These are phyloP conservation scores for Nothocercus nigrocapillus DNA, from an alignment of 2,113 vertebrate genomes.

Conservation along the genomic window DNA sequence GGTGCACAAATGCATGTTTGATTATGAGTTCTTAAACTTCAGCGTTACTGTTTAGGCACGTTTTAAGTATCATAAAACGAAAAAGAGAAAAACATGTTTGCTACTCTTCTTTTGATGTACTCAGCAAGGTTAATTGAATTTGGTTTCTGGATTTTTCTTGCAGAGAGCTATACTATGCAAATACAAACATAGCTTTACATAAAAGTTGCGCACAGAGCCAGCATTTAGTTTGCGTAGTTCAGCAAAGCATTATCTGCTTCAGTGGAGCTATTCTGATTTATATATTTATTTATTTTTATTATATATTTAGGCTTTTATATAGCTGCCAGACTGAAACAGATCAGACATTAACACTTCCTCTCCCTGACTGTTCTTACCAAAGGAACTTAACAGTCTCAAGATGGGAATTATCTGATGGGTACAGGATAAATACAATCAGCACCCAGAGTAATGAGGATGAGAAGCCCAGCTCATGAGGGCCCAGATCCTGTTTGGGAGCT, in stretches of 20 bases:
- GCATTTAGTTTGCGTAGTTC: background rate
- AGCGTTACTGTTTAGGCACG: background rate
- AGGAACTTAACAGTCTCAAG: background rate
- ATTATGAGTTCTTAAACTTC: background rate
- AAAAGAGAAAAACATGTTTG: background rate
- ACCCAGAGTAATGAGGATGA: background rate
- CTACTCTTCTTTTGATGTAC: background rate
- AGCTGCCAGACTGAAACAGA: background rate
- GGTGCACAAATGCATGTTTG: background rate
- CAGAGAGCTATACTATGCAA: background rate
- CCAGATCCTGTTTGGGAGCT: background rate
- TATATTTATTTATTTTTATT: background rate
- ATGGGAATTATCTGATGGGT: background rate
- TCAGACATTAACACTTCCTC: background rate
- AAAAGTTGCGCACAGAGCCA: background rate
- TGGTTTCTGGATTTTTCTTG: background rate
- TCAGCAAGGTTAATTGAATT: background rate
- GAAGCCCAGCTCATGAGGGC: background rate
- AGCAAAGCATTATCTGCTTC: background rate
- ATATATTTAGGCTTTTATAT: background rate
- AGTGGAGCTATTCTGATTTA: background rate
- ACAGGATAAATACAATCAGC: background rate
- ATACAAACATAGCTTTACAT: background rate
- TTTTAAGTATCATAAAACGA: background rate
- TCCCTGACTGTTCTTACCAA: background rate